Evolutionary conservation across 2,888 invertebrate species (phyloP), one percentile per base, ranked within the genome.

Genomic region (Malthinus seriepunctatus): DNA sequence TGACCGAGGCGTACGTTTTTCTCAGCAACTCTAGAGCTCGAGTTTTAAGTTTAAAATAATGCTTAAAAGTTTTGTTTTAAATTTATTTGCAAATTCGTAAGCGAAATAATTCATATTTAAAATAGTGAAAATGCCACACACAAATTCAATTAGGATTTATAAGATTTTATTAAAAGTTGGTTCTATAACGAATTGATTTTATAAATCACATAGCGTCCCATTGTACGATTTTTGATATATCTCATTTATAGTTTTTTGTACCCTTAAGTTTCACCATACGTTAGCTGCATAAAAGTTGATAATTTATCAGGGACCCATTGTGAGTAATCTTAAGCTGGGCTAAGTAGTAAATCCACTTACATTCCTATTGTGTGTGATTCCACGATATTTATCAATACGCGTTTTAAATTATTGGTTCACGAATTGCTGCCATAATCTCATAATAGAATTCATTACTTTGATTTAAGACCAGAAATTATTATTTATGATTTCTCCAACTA

Each of bases 371-470:
- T 14, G n/a, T 9, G 9, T 32, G n/a, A 46, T 32, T 32, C 46
- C 31, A 12, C 33, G 52, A 46, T 46, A 46, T 37, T 46, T 52
- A 52, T 52, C 52, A 35, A 46, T 46, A 46, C 45, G 46, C 37
- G 45, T 37, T 45, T 45, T 52, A 38, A 52, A 52, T 52, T 52
- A 46, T 34, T 23, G 52, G 52, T 38, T 50, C 10, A 42, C 51
- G 39, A 42, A 42, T 42, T 42, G 39, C 39, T 14, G 39, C 39
- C 23, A 9, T 42, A 23, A 23, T 14, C n/a, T 42, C 15, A 42
- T 23, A 42, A 42, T 42, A 15, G 39, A 42, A 42, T 42, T 42
- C 39, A 42, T 42, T 42, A 42, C 12, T 42, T 42, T 42, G 39
- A 42, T 42, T 23, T 42, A 42, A 15, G 39, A 42, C 14, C 11